Conservation (phyloP, 2,113 vertebrate species). For the Todiramphus chloris region DNA sequence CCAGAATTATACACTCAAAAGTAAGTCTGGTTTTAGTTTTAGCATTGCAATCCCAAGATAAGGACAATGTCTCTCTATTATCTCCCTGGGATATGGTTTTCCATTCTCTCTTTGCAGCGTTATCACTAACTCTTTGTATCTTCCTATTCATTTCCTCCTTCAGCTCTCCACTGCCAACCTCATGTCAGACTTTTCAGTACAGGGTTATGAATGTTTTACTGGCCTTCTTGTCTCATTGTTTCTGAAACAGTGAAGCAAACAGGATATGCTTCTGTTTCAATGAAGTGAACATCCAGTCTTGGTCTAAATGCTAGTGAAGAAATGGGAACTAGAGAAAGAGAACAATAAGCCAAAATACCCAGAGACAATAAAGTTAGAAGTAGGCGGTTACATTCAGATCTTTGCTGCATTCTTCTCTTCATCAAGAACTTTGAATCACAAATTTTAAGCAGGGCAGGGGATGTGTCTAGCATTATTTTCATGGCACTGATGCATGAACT, state of each 20-base stretch:
- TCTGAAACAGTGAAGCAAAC: not conserved
- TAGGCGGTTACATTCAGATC: not conserved
- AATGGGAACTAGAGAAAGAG: not conserved
- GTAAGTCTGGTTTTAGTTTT: not conserved
- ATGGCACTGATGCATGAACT: not conserved
- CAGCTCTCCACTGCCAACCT: not conserved
- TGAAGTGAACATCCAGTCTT: not conserved
- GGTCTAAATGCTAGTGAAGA: not conserved
- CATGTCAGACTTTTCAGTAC: not conserved
- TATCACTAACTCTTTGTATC: not conserved
- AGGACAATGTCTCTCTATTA: not conserved
- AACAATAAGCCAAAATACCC: not conserved
- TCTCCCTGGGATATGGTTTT: not conserved
- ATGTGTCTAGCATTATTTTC: not conserved
- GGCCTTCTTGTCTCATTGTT: not conserved
- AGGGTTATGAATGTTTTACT: not conserved
- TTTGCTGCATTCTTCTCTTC: not conserved
- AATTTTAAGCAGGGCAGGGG: not conserved
- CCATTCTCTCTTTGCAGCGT: not conserved
- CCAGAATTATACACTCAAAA: not conserved
- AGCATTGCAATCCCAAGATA: not conserved
- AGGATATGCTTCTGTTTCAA: not conserved
- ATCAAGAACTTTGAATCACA: slow-evolving; percentile 18
- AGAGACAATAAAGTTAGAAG: not conserved
- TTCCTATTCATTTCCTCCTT: not conserved